Evolutionary conservation across 2,113 vertebrate species (phyloP), one percentile per base, ranked within the genome.

Genomic region (Labrus mixtus): DNA sequence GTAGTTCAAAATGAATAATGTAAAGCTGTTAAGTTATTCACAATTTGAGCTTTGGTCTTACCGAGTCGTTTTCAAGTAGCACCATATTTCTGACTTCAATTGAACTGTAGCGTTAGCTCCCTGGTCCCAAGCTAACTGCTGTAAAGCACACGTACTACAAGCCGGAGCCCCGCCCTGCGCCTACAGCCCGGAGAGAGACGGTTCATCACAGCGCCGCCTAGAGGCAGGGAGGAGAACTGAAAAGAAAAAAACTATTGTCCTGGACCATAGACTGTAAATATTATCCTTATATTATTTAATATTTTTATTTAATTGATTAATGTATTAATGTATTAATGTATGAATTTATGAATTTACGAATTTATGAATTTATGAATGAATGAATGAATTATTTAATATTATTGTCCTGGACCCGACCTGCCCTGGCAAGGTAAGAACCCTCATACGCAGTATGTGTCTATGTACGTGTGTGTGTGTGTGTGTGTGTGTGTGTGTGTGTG

Each of bases 1-100:
- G 2, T 25, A 17, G 0, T 10, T 29, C 15, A 16, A 0, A 7
- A 23, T 9, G 0, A 19, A 19, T 1, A 15, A 1, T 4, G 9
- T 48, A 3, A 23, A 33, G 9, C 41, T 0, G 9, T 1, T 0
- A 0, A 1, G 5, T 23, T 10, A 41, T 25, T 54, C 1, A 10
- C 1, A 0, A 10, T 23, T 0, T 15, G 6, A 0, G 29, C 10
- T 9, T 12, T 43, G 5, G 46, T 67, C 93, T 94, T 89, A 95
- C 95, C 93, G 94, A 83, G 58, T 95, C 95, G 37, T 95, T 95
- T 86, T 95, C 95, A 1, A 95, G 91, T 62, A 95, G 88, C 83
- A 95, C 95, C 95, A 95, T 95, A 19, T 16, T 79, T 68, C 50
- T 19, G 7, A 16, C 5, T 46, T 45, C 10, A 17, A n/a, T 20